A percentile compares a stretch with the other conserved stretches of the same genome.
Conservation (phyloP, 2,113 vertebrate species). For the Mus musculus region DNA sequence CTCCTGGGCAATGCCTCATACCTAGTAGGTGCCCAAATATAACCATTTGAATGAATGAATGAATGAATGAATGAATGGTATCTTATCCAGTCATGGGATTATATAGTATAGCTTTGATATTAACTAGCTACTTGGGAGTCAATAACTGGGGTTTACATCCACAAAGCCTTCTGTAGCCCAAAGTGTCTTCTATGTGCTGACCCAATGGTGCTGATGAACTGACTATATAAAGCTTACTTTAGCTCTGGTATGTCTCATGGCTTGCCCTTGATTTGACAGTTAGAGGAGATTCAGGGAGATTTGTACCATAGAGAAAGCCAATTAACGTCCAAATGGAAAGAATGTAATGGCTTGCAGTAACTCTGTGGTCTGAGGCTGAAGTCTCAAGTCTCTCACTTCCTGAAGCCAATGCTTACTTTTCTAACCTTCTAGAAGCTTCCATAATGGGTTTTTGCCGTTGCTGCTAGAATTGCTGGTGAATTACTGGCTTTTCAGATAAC, state of each 20-base stretch:
- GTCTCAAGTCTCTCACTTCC: not conserved
- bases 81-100: not conserved
- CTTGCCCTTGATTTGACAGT: slow-evolving; percentile 53
- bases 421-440: slow-evolving; percentile 10
- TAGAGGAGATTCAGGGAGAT: slow-evolving; percentile 43
- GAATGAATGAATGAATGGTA: not conserved
- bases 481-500: slow-evolving; percentile 33
- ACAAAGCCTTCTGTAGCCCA: not conserved
- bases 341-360: slow-evolving; percentile 45
- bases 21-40: not conserved
- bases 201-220: not conserved
- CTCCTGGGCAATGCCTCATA: not conserved
- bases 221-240: not conserved
- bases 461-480: slow-evolving; percentile 58
- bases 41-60: not conserved
- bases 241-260: not conserved
- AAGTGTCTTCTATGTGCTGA: not conserved
- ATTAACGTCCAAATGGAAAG: slow-evolving; percentile 31
- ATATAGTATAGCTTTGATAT: not conserved
- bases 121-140: not conserved
- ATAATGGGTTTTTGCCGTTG: slow-evolving; percentile 14
- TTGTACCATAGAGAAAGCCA: slow-evolving; percentile 26
- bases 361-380: slow-evolving; percentile 38
- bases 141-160: not conserved
- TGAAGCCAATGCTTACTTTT: not conserved